phyloP scores from a whole-genome alignment of 2,888 invertebrate species.

The Eugnorisma glareosa region DNA sequence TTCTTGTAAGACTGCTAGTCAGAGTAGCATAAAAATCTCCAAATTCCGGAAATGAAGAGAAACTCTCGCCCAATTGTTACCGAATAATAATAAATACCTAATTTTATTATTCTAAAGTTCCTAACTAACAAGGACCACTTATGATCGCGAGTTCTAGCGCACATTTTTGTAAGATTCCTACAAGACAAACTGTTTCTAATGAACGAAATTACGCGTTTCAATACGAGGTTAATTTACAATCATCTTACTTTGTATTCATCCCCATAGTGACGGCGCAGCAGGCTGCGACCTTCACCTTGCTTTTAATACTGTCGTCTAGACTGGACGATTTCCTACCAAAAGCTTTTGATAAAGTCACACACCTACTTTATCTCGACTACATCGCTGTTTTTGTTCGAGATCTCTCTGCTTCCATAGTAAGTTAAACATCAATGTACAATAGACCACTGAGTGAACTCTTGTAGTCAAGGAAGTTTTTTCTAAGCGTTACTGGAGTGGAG shows the following conservation, averaged over 20 bases:
- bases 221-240: constrained; percentile 77
- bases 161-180: constrained; percentile 58
- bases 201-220: constrained; percentile 66
- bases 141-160: constrained; percentile 52
- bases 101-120: background rate
- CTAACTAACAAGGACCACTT: constrained; percentile 16
- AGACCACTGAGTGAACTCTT: constrained; percentile 28
- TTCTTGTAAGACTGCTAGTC: constrained; percentile 15
- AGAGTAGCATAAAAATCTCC: background rate
- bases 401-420: background rate
- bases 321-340: constrained; percentile 63
- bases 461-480: constrained; percentile 42
- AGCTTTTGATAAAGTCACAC: constrained; percentile 63
- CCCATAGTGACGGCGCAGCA: constrained; percentile 77
- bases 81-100: constrained; percentile 8
- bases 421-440: constrained; percentile 67
- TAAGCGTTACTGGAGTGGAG: constrained; percentile 64
- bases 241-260: constrained; percentile 69
- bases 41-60: constrained; percentile 2
- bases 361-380: constrained; percentile 50
- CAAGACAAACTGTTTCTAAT: constrained; percentile 56
- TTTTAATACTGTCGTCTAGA: constrained; percentile 77
- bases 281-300: constrained; percentile 82
- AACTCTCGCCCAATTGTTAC: background rate
- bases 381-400: constrained; percentile 51